A percentile compares a stretch with the other conserved stretches of the same genome.
These are phyloP conservation scores for Drosophila bocqueti DNA, from an alignment of 1,140 invertebrate species.

Conservation along the genomic window DNA sequence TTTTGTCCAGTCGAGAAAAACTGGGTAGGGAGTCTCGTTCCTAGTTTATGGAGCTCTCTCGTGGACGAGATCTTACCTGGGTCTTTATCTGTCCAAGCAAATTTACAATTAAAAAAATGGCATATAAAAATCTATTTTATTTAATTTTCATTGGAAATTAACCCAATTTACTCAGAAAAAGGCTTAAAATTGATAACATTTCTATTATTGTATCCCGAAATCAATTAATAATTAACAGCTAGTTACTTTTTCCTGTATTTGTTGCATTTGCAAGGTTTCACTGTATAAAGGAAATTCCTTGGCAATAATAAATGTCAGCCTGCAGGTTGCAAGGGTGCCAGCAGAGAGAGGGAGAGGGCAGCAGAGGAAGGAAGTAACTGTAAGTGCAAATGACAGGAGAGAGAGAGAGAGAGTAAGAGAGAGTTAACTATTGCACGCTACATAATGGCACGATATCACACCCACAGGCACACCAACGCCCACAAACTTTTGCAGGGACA, in stretches of 20 bases:
- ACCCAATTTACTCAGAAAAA: too few relatives aligned
- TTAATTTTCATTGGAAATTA: too few relatives aligned
- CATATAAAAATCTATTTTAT: too few relatives aligned
- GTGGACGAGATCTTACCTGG: too few relatives aligned
- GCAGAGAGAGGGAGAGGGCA: neutral
- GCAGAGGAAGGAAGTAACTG: conserved; percentile 11
- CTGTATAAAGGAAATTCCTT: conserved; percentile 12
- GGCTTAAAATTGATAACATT: neutral
- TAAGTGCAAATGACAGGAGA: conserved; percentile 8
- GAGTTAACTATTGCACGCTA: conserved; percentile 20
- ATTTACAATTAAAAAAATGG: too few relatives aligned
- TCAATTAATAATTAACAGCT: neutral
- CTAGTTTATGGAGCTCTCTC: too few relatives aligned
- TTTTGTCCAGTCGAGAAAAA: too few relatives aligned
- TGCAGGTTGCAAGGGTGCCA: conserved; percentile 10
- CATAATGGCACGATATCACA: conserved; percentile 29
- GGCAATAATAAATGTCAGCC: conserved; percentile 4
- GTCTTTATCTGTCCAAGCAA: neutral
- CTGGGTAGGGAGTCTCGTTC: too few relatives aligned
- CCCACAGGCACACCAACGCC: conserved; percentile 24
- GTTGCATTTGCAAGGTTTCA: conserved; percentile 8
- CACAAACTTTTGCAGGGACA: conserved; percentile 37
- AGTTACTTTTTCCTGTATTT: neutral
- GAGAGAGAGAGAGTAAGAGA: neutral
- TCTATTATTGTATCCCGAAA: neutral